Percentiles rank a stretch among this genome's conserved stretches.
Evolutionary conservation across 2,797 vertebrate species (phyloP).

Genomic region (Chlorospingus semifuscus): DNA sequence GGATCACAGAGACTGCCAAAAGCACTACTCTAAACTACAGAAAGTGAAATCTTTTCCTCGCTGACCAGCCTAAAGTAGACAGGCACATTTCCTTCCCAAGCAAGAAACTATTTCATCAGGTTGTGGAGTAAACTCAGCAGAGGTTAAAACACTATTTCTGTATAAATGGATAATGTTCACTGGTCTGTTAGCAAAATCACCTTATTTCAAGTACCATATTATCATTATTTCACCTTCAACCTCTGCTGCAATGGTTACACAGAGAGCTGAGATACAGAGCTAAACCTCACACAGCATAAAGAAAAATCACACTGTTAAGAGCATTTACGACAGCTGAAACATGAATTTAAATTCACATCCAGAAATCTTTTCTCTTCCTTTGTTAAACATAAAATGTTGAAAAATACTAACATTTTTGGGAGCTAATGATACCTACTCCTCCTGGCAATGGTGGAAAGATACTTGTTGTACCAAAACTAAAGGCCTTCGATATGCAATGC

Average conservation of each 20-base stretch:
- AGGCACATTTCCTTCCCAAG: neutral
- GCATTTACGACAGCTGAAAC: neutral
- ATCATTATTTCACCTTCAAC: neutral
- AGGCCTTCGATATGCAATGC: neutral
- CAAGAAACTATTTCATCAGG: neutral
- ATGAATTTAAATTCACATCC: neutral
- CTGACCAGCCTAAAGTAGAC: neutral
- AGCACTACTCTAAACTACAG: neutral
- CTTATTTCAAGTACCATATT: slow-evolving; percentile 1
- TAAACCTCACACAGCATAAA: neutral
- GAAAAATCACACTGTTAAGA: neutral
- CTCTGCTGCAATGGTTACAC: neutral
- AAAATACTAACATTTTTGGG: neutral
- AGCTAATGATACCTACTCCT: neutral
- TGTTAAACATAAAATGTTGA: neutral
- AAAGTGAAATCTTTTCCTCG: neutral
- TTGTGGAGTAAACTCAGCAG: neutral
- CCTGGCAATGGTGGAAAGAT: neutral
- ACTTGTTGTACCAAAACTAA: neutral
- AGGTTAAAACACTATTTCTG: neutral
- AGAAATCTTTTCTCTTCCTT: neutral
- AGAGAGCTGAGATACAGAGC: neutral
- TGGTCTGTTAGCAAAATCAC: neutral
- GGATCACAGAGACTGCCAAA: neutral
- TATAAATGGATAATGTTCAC: neutral